Base-by-base conservation (phyloP, 2,797 vertebrate genomes). In the Cephalopachus bancanus region DNA sequence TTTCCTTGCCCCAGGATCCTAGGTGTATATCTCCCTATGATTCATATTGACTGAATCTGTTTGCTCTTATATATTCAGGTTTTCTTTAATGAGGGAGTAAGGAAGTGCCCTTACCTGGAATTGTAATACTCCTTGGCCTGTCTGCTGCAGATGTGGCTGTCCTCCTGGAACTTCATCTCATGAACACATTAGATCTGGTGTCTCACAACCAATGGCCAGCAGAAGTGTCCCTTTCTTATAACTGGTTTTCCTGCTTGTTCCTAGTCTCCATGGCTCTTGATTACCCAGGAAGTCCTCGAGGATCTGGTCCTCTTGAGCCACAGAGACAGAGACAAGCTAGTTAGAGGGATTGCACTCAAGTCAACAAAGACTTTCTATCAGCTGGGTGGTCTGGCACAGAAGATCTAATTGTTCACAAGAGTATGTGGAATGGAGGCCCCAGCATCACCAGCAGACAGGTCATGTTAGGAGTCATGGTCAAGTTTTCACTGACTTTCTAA, bases 171-270 rank as follows among this genome's bases (percentile, higher is more conserved):
- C 4, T 92, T 60, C 74, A 80, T 60, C 20, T 95, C 69, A 84
- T 84, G n/a, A 84, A 90, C 72, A 90, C 72, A 92, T 88, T 90
- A 95, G 91, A 95, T 92, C 89, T 83, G 65, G 6, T 72, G 53
- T 89, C 26, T 33, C 88, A 83, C 0, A 3, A 76, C 88, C 86
- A 90, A 59, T 64, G 53, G 65, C 69, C 80, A 94, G 75, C 0
- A 2, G 28, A 95, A 87, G 15, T 83, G 22, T 67, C 57, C 83
- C 87, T 92, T 96, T 76, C 22, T 92, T 84, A 69, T 67, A 95
- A 93, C 6, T 91, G 53, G 28, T 7, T 95, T 96, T 92, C 72
- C 81, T 96, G 86, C n/a, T 96, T 94, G 86, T 96, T 91, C 75
- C 74, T 94, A 89, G 62, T 96, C 69, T 95, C 94, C 57, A 22